These are phyloP conservation scores for Muscidifurax raptorellus DNA, from an alignment of 1,140 invertebrate genomes.

Conservation along the genomic window DNA sequence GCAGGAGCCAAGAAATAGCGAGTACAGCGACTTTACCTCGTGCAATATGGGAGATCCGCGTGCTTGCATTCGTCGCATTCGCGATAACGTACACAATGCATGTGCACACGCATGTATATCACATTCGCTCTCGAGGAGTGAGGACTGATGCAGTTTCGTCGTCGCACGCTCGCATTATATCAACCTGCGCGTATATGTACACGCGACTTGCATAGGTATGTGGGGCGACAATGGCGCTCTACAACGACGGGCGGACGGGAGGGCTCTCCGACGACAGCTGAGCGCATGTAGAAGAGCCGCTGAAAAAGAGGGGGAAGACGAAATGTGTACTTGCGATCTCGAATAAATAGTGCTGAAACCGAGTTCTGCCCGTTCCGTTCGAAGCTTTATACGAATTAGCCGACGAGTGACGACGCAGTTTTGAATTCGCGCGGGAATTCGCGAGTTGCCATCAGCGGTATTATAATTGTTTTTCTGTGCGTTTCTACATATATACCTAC, in stretches of 20 bases:
- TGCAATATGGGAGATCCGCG: neutral
- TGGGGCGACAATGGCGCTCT: neutral
- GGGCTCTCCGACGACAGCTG: neutral
- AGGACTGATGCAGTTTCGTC: too few relatives aligned
- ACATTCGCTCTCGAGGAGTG: too few relatives aligned
- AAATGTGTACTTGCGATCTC: neutral
- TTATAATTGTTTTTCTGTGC: too few relatives aligned
- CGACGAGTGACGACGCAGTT: neutral
- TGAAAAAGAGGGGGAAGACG: neutral
- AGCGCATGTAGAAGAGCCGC: neutral
- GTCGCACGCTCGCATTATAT: neutral
- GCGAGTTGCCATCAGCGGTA: neutral
- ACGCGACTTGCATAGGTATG: neutral
- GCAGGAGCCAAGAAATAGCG: neutral
- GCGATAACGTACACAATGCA: too few relatives aligned
- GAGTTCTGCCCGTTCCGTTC: neutral
- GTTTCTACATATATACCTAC: too few relatives aligned
- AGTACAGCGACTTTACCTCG: neutral
- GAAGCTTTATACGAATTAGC: too few relatives aligned
- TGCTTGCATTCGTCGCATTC: neutral
- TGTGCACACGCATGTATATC: too few relatives aligned
- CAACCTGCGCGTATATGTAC: neutral
- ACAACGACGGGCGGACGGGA: too few relatives aligned
- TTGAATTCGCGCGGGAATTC: neutral
- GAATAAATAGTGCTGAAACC: slow-evolving; percentile 13